phyloP scores from a whole-genome alignment of 2,113 vertebrate species.

The Fulmarus glacialis region DNA sequence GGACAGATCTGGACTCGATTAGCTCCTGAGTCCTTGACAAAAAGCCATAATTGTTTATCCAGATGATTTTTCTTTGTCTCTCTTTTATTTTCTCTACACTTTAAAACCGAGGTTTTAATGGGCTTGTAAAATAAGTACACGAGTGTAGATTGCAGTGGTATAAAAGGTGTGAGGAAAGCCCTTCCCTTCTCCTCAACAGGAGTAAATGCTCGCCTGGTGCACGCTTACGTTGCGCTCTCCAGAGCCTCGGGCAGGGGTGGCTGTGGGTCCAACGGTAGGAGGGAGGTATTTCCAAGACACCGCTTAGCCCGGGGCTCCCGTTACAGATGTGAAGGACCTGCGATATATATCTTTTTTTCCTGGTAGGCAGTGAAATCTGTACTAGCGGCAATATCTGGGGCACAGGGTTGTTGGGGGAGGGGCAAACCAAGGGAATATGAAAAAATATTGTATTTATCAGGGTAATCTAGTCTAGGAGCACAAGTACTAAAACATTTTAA shows the following conservation, averaged over 20 bases:
- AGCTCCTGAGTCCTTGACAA: conserved; percentile 47
- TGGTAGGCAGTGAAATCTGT: conserved; percentile 2
- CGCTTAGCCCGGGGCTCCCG: neutral
- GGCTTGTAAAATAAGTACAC: neutral
- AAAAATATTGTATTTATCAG: conserved; percentile 25
- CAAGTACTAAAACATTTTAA: conserved; percentile 44
- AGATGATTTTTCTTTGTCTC: conserved; percentile 54
- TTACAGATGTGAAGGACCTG: neutral
- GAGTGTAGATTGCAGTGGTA: neutral
- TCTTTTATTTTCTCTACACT: neutral
- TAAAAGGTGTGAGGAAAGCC: conserved; percentile 1
- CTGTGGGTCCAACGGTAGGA: neutral
- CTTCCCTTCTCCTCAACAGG: neutral
- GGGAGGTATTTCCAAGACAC: conserved; percentile 30
- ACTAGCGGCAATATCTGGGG: neutral
- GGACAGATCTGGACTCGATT: conserved; percentile 61
- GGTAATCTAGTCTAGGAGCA: conserved; percentile 18
- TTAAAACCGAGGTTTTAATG: conserved; percentile 23
- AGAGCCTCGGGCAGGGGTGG: conserved; percentile 14
- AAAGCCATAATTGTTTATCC: conserved; percentile 60
- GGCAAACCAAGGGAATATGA: neutral
- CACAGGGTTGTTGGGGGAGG: neutral
- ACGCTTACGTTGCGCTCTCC: neutral
- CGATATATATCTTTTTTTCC: neutral
- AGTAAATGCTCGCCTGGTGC: neutral